Conservation (phyloP, 2,888 invertebrate genomes). For the Muscina levida region DNA sequence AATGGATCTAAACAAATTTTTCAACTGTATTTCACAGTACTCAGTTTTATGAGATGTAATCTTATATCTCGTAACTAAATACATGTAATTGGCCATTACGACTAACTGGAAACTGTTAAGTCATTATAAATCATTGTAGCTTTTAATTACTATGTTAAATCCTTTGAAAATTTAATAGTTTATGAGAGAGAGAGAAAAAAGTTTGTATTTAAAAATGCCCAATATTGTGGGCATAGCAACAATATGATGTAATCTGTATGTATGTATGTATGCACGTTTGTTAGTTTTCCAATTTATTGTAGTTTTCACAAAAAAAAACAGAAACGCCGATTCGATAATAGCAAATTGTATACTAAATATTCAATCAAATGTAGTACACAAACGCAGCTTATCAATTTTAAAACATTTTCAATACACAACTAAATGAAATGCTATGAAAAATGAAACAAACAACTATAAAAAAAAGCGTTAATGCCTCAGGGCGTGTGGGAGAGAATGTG, state of each 20-base stretch:
- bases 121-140: conserved; percentile 2
- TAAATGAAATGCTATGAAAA: conserved; percentile 29
- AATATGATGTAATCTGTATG: neutral
- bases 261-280: no score
- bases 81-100: no score
- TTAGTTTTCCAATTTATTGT: no score
- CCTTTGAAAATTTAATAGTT: neutral
- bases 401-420: conserved; percentile 17
- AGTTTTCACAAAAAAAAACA: no score
- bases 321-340: no score
- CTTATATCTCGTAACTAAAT: no score
- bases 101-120: neutral
- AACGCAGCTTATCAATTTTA: conserved; percentile 25
- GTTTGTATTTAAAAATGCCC: conserved; percentile 11
- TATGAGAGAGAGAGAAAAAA: neutral
- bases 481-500: no score
- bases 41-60: no score
- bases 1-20: no score
- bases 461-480: conserved; percentile 7
- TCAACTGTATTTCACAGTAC: no score
- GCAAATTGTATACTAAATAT: no score
- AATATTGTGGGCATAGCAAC: neutral
- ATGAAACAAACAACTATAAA: neutral
- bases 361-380: neutral
- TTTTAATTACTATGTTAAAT: conserved; percentile 13